Evolutionary conservation across 2,113 vertebrate genomes (phyloP), one percentile per base, ranked within the genome.

Genomic region (Terrapene triunguis): DNA sequence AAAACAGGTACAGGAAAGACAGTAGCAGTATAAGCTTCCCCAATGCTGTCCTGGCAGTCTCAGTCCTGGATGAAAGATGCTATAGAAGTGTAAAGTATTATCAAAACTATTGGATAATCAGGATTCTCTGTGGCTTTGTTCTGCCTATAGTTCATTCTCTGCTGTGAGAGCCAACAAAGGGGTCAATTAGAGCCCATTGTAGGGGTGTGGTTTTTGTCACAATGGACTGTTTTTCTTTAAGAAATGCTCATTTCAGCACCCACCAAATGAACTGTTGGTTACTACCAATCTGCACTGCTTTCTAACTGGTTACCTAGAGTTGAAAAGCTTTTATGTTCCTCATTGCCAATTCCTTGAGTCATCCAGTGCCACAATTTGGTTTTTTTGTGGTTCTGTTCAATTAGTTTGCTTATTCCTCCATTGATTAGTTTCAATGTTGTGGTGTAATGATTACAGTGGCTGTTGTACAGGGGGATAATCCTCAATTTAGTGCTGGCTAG

Each of bases 21-120:
- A 87, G 0, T 7, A 76, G 89, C 50, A 83, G 81, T 87, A 35
- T 21, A 55, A 44, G 65, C 48, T 85, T 92, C 74, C 86, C 53
- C 65, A 74, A 5, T 89, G 89, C 74, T 84, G 2, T 51, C 74
- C 79, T 97, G 65, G 85, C 92, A 91, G 85, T 87, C 82, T 96
- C 82, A 1, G 85, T 91, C 65, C 79, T 82, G 88, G 47, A 94
- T 97, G 85, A 93, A 95, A 91, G 79, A 42, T 87, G 32, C 88
- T 91, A 13, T 3, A 8, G 89, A 89, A 96, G 74, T 90, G 42
- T 82, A 32, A 89, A 90, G 88, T 79, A 82, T 91, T 93, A 96
- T 95, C 89, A 96, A 97, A 82, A 93, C 79, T 92, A 65, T 79
- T 91, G 87, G 79, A 81, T 96, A 92, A 96, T 91, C 96, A 89